A percentile compares a stretch with the other conserved stretches of the same genome.
phyloP scores from a whole-genome alignment of 2,113 vertebrate genomes.

The Mus spicilegus region DNA sequence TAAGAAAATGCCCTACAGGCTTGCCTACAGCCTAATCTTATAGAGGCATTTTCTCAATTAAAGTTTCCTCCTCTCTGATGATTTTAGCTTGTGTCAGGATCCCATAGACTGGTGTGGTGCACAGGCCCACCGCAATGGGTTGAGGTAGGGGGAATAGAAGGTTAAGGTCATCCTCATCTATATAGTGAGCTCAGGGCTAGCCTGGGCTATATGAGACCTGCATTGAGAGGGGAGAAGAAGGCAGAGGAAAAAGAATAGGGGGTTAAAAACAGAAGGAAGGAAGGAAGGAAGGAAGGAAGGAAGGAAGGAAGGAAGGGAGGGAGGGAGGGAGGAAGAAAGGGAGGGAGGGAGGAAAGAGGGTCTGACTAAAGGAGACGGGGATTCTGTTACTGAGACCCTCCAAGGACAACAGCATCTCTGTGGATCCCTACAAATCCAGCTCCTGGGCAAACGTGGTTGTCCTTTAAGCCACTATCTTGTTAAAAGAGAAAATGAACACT shows the following conservation, averaged over 20 bases:
- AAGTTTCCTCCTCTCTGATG: neutral
- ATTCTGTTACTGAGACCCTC: neutral
- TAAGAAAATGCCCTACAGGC: neutral
- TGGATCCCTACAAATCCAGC: neutral
- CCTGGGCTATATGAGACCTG: neutral
- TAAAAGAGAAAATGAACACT: no score
- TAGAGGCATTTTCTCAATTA: neutral
- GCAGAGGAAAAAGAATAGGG: no score
- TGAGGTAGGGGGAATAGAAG: neutral
- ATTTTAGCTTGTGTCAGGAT: neutral
- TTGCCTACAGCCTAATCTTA: neutral
- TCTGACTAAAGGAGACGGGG: neutral
- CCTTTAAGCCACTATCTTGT: neutral
- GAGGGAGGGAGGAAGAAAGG: no score
- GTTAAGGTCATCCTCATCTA: neutral
- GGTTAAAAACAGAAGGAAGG: no score
- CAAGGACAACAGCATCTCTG: neutral
- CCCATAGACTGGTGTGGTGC: neutral
- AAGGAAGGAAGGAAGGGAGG: no score
- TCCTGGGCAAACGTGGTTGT: neutral
- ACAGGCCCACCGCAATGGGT: neutral
- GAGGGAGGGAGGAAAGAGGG: fast-evolving
- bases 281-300: no score
- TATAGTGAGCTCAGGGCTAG: neutral
- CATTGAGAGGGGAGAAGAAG: no score